Conservation (phyloP, 2,797 vertebrate genomes). For the Nannoperca obscura region DNA sequence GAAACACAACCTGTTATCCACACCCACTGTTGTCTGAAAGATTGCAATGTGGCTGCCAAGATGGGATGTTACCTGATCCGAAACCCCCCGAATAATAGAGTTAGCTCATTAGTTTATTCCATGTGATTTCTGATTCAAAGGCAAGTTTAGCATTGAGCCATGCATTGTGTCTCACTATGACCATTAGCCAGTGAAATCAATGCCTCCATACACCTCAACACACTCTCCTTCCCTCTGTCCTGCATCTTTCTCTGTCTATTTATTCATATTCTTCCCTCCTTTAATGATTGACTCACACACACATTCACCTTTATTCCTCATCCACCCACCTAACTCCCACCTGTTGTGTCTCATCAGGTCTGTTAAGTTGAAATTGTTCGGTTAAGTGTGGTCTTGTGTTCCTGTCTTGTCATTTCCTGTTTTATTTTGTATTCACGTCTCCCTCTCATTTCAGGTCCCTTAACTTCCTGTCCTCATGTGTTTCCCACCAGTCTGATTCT, state of each 20-base stretch:
- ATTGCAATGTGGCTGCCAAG: conserved; percentile 2
- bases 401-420: no score
- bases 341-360: neutral
- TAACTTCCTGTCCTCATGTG: no score
- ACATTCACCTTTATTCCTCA: conserved; percentile 32
- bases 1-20: neutral
- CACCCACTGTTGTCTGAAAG: neutral
- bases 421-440: no score
- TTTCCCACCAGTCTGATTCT: no score
- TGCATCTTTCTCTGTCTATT: conserved; percentile 21
- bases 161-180: conserved; percentile 6
- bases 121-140: neutral
- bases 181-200: conserved; percentile 43
- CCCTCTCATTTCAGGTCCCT: no score
- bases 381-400: no score
- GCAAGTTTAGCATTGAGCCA: neutral
- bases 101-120: conserved; percentile 6
- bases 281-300: conserved; percentile 31
- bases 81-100: neutral
- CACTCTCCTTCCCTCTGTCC: conserved; percentile 19
- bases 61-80: conserved; percentile 1
- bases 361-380: no score
- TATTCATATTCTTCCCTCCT: conserved; percentile 23
- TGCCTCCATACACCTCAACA: conserved; percentile 27
- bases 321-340: conserved; percentile 7